Conservation (phyloP, 2,113 vertebrate genomes). For the Caranx ignobilis region DNA sequence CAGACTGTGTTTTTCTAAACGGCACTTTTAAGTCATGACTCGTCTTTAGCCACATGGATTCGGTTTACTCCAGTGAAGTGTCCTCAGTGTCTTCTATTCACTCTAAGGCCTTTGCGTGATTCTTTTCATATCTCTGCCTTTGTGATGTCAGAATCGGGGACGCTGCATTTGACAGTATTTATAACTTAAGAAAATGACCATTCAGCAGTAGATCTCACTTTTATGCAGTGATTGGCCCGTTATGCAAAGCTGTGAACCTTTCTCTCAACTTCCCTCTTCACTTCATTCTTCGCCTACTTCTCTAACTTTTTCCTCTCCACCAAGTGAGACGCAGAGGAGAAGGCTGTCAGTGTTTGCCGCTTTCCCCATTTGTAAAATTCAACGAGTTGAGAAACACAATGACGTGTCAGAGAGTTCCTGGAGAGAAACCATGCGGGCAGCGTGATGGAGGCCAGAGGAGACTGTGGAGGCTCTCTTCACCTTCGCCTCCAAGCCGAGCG, state of each 20-base stretch:
- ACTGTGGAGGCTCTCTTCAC: not conserved
- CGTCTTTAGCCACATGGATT: too few relatives aligned
- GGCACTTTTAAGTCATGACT: too few relatives aligned
- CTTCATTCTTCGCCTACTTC: not conserved
- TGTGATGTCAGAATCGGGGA: not conserved
- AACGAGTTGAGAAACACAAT: not conserved
- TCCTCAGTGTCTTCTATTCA: not conserved
- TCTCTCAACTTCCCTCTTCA: not conserved
- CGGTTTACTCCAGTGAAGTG: too few relatives aligned
- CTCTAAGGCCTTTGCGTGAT: not conserved
- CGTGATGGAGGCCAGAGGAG: not conserved
- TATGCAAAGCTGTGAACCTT: not conserved
- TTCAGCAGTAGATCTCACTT: not conserved
- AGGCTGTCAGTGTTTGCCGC: not conserved
- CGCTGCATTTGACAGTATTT: not conserved
- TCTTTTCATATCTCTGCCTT: not conserved
- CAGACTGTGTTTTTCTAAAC: too few relatives aligned
- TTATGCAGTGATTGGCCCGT: not conserved
- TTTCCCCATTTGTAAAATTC: not conserved
- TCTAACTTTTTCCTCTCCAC: not conserved
- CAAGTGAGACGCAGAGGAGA: not conserved
- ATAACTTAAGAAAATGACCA: not conserved
- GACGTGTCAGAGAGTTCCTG: not conserved
- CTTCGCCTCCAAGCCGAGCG: not conserved
- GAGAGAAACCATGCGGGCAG: not conserved